Evolutionary conservation across 2,888 invertebrate species (phyloP), one percentile per base, ranked within the genome.

Genomic region (Diaphora mendica): DNA sequence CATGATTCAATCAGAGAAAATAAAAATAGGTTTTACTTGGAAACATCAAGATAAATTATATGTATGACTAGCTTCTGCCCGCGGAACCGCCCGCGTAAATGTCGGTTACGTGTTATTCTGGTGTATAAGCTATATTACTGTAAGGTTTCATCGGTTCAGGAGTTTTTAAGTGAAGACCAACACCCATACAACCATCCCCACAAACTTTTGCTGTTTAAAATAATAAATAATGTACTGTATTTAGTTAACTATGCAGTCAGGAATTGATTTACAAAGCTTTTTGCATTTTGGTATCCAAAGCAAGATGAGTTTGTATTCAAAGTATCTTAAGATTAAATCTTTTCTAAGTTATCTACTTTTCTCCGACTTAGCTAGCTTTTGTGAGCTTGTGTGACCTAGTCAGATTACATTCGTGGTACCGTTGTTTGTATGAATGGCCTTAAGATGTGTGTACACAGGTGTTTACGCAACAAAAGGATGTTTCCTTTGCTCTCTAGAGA

Each of bases 401-500:
- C 51, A 48, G 39, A 48, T 39, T 48, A 68, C 44, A 71, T 71
- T 76, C 75, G 74, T 76, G 73, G 75, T 82, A 77, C 82, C 81
- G 84, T 79, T 80, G 74, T 76, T 74, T 73, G 39, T 70, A 78
- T 78, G 78, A 83, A 82, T 85, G 85, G 82, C 82, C 85, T 85
- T 82, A 80, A 85, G 85, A 85, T 85, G 86, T 87, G 88, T 94
- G 80, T 87, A 90, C 87, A 89, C 94, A 94, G 89, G 92, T 94
- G 94, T 87, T 48, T 68, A 64, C 55, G 51, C 74, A 71, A 93
- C 90, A 93, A 93, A 91, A 90, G 91, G 93, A 94, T 94, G 90
- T 87, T 85, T 88, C 81, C 81, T 85, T 86, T 70, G 70, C 88
- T 91, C 91, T 89, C 89, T 78, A 76, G 91, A 92, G 92, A 92